Conservation (phyloP, 2,113 vertebrate genomes). For the Lamprotornis superbus region DNA sequence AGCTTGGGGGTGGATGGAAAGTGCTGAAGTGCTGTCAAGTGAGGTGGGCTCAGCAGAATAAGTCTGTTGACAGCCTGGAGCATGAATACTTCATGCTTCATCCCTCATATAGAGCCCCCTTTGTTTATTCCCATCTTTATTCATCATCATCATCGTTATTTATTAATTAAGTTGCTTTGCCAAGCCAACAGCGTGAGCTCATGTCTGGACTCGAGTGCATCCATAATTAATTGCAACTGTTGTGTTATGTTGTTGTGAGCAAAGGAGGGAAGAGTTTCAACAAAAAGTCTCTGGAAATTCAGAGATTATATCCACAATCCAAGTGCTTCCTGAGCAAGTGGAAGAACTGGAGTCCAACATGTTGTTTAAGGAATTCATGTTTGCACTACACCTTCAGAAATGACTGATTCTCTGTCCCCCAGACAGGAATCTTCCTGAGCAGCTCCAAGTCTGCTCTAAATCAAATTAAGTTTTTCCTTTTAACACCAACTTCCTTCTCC, state of each 20-base stretch:
- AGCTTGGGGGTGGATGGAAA: neutral
- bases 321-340: neutral
- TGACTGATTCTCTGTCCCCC: neutral
- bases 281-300: neutral
- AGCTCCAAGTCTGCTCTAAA: neutral
- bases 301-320: neutral
- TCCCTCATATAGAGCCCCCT: neutral
- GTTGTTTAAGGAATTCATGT: neutral
- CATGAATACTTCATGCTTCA: neutral
- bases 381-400: neutral
- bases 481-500: conserved; percentile 7
- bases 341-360: neutral
- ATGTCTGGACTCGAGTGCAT: conserved; percentile 7
- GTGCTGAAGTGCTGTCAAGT: neutral
- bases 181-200: conserved; percentile 19
- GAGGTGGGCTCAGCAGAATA: neutral
- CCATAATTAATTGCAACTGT: conserved; percentile 44
- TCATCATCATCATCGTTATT: conserved; percentile 43
- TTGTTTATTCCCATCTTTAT: conserved; percentile 42
- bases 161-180: conserved; percentile 54
- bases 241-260: neutral
- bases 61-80: neutral
- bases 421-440: conserved; percentile 14
- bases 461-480: conserved; percentile 42
- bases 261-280: neutral